Percentiles rank a stretch among this genome's conserved stretches.
Evolutionary conservation across 2,113 vertebrate species (phyloP).

Genomic region (Ginglymostoma cirratum): DNA sequence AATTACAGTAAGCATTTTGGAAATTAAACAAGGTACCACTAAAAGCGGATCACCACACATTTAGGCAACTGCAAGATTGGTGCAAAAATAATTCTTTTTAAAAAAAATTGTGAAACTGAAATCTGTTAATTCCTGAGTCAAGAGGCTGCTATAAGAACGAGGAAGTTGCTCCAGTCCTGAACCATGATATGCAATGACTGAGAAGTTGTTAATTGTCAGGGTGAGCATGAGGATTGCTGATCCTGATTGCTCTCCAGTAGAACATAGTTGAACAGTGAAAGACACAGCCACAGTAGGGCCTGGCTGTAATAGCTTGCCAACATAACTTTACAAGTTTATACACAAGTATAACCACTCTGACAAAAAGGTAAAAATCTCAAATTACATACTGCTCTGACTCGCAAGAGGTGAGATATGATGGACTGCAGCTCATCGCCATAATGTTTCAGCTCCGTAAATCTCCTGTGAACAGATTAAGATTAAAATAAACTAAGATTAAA

Average conservation of each 20-base stretch:
- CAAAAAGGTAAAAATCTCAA: background rate
- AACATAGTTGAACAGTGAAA: background rate
- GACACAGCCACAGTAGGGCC: background rate
- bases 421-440: slow-evolving; percentile 86
- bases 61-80: background rate
- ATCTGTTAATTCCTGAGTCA: slow-evolving; percentile 28
- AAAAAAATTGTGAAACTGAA: slow-evolving; percentile 39
- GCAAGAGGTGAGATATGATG: slow-evolving; percentile 80
- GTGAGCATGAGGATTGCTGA: background rate
- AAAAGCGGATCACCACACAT: no score
- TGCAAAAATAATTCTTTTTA: background rate
- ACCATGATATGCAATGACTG: background rate
- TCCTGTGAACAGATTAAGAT: slow-evolving; percentile 54
- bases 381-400: slow-evolving; percentile 79
- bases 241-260: background rate
- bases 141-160: background rate
- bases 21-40: background rate
- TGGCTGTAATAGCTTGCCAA: background rate
- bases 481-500: background rate
- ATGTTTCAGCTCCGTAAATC: slow-evolving; percentile 80
- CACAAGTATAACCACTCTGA: background rate
- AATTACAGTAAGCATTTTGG: slow-evolving; percentile 40
- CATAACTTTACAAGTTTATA: background rate
- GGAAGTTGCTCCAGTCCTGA: background rate
- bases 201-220: background rate